Evolutionary conservation across 1,140 invertebrate genomes (phyloP), one percentile per base, ranked within the genome.

Genomic region (Eumaeus atala): DNA sequence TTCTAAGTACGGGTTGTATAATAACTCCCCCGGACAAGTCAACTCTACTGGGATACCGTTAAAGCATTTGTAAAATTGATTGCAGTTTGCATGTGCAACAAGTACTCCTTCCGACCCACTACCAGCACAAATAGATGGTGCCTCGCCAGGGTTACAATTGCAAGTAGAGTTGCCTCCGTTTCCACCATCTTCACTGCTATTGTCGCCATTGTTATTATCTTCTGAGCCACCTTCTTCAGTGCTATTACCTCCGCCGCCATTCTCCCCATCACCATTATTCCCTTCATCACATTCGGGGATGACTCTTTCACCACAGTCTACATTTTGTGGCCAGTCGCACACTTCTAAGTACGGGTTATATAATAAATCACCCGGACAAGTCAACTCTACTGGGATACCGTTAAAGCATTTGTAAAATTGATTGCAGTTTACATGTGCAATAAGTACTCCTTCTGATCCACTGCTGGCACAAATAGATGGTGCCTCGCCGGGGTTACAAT

Each of bases 401-500:
- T 64, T 34, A 38, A 44, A 35, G 52, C 69, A 72, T 35, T 55
- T 56, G 49, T 72, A 72, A 17, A 66, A 72, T 16, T 63, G 56
- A 12, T 65, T 56, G 37, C 65, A 67, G 12, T 61, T 57, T 59
- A 61, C 61, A 35, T 67, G 65, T 0, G 65, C 48, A 9, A 67
- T 44, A 1, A 67, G 36, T 3, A 56, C 33, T 7, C 58, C 49
- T 1, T 60, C 54, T 11, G 62, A 59, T 9, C 21, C 62, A n/a
- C 37, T 35, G 47, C 18, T 49, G 28, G 34, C 52, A 14, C 64
- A 66, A 14, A 66, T 57, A 11, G 38, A n/a, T 14, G 57, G 51
- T 35, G 61, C 61, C 48, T 66, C 48, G 0, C 60, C 60, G n/a
- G 35, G 35, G 10, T 92, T 88, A 74, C 93, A 89, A 51, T 89